Evolutionary conservation across 2,797 vertebrate species (phyloP).

Genomic region (Tapera naevia): DNA sequence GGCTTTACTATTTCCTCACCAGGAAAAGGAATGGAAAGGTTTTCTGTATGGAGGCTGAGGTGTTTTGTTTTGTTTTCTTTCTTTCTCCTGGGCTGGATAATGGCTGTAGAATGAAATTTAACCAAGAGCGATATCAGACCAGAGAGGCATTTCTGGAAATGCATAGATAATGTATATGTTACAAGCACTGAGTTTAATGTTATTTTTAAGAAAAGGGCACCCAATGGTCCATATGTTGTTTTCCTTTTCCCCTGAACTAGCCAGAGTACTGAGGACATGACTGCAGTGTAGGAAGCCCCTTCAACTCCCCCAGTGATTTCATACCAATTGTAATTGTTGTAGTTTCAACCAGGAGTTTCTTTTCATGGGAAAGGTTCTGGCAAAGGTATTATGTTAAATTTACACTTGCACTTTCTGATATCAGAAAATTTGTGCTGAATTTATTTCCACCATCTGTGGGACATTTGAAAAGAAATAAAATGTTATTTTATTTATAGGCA

Average conservation of each 20-base stretch:
- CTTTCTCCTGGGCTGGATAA: background rate
- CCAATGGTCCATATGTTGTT: background rate
- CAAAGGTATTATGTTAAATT: conserved; percentile 8
- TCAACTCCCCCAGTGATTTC: background rate
- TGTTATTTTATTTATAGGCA: background rate
- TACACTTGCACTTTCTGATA: background rate
- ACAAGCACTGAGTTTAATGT: background rate
- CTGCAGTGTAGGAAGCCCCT: background rate
- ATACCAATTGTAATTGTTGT: background rate
- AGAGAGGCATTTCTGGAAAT: background rate
- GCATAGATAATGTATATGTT: background rate
- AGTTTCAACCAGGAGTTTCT: conserved; percentile 6
- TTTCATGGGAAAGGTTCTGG: background rate
- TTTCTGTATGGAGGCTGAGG: background rate
- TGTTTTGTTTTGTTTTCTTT: background rate
- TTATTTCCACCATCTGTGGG: background rate
- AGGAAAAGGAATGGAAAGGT: background rate
- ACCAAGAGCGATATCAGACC: background rate
- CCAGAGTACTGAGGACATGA: background rate
- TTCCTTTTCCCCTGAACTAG: background rate
- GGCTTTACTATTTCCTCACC: background rate
- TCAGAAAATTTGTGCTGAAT: background rate
- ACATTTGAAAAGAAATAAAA: conserved; percentile 29
- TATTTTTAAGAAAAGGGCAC: background rate
- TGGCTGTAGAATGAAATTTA: background rate